phyloP scores from a whole-genome alignment of 2,797 vertebrate genomes.

The Tapirus indicus region DNA sequence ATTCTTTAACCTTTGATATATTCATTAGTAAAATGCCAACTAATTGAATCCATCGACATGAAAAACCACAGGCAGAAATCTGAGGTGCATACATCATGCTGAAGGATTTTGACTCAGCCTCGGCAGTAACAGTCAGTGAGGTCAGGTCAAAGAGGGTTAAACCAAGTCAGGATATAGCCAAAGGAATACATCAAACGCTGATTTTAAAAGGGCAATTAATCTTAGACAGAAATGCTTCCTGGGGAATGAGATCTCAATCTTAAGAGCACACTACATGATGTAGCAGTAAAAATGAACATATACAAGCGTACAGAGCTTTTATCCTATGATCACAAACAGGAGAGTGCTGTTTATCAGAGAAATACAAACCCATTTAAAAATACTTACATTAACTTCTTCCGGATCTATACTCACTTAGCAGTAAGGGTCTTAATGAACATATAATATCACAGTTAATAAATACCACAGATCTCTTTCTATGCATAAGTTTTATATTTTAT shows the following conservation, averaged over 20 bases:
- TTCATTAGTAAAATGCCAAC: constrained; percentile 86
- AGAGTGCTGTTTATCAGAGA: constrained; percentile 88
- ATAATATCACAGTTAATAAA: constrained; percentile 53
- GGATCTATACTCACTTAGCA: constrained; percentile 74
- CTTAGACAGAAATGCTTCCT: constrained; percentile 91
- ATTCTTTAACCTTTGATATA: constrained; percentile 83
- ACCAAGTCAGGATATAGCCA: constrained; percentile 90
- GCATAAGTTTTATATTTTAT: neutral
- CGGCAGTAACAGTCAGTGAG: constrained; percentile 86
- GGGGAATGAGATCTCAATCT: constrained; percentile 90
- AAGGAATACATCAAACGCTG: constrained; percentile 90
- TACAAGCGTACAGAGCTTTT: constrained; percentile 89
- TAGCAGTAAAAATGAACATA: constrained; percentile 91
- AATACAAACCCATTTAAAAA: constrained; percentile 88
- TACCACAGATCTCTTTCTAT: neutral
- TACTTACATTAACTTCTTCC: constrained; percentile 88
- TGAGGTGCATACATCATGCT: constrained; percentile 88
- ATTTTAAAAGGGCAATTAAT: constrained; percentile 92
- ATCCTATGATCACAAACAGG: constrained; percentile 90
- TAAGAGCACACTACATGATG: constrained; percentile 90
- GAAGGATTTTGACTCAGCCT: constrained; percentile 87
- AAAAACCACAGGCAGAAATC: constrained; percentile 88
- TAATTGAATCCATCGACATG: constrained; percentile 88
- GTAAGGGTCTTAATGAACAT: constrained; percentile 79
- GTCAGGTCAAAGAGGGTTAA: constrained; percentile 92